Conservation (phyloP, 2,113 vertebrate species). For the Pomatorhinus ruficollis region DNA sequence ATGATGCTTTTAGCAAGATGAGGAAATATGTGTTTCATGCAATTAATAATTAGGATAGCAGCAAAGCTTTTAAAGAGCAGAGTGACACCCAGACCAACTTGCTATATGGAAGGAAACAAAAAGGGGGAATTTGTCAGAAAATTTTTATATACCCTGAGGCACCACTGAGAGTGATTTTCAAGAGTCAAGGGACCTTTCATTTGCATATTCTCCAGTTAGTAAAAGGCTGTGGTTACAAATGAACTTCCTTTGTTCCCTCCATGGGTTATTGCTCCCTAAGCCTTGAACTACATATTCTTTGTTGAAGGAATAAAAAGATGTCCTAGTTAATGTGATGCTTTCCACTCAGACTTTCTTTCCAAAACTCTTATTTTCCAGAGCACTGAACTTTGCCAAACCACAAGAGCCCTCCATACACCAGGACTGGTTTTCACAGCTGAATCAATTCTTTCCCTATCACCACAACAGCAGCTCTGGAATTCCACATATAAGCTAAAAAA, state of each 20-base stretch:
- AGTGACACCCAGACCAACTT: neutral
- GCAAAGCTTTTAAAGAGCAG: neutral
- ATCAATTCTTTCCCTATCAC: neutral
- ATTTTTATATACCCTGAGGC: neutral
- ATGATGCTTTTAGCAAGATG: neutral
- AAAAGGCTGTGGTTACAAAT: constrained; percentile 9
- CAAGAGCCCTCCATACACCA: neutral
- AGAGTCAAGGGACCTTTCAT: neutral
- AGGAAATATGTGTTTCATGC: neutral
- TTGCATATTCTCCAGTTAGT: constrained; percentile 20
- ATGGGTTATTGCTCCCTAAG: constrained; percentile 13
- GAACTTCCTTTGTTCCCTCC: constrained; percentile 21
- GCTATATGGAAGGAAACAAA: neutral
- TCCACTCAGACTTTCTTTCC: neutral
- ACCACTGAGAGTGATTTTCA: neutral
- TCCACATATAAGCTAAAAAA: neutral
- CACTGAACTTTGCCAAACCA: neutral
- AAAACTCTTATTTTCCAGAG: neutral
- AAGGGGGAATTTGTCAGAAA: neutral
- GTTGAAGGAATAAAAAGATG: neutral
- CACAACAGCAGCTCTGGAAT: neutral
- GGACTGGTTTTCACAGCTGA: neutral
- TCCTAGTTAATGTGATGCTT: neutral
- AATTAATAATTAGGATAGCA: neutral
- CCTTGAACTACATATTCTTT: neutral